These are phyloP conservation scores for Ctenosaura bakeri DNA, from an alignment of 2,797 vertebrate genomes.

Conservation along the genomic window DNA sequence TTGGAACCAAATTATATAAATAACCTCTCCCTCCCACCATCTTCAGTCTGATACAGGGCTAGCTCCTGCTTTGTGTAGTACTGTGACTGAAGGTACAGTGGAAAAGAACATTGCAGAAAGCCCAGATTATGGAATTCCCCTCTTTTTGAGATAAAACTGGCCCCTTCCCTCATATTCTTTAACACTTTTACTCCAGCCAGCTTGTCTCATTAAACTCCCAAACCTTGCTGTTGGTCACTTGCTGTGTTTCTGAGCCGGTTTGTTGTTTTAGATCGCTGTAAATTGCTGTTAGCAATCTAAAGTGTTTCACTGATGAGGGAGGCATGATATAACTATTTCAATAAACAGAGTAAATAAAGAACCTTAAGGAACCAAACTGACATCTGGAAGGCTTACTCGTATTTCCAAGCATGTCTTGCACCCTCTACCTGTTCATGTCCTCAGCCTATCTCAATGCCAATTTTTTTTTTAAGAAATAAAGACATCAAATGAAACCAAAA, in stretches of 20 bases:
- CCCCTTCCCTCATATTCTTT: background rate
- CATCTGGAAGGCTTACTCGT: background rate
- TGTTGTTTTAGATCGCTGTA: background rate
- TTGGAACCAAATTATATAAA: background rate
- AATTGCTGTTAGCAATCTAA: background rate
- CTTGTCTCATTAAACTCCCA: no score
- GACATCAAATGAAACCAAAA: conserved; percentile 28
- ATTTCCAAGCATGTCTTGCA: background rate
- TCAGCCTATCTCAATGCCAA: background rate
- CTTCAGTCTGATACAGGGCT: no score
- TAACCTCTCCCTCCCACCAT: background rate
- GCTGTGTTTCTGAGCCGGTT: background rate
- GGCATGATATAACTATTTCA: background rate
- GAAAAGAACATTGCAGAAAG: background rate
- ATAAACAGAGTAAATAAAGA: background rate
- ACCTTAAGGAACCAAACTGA: background rate
- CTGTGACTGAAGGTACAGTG: background rate
- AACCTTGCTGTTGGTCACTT: background rate
- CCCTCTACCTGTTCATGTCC: background rate
- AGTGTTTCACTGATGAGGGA: background rate
- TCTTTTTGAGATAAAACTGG: background rate
- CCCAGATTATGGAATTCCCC: background rate
- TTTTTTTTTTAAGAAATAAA: background rate
- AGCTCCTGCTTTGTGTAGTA: no score
- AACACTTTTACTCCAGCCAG: background rate